Base-by-base conservation (phyloP, 2,113 vertebrate genomes). In the Turdus rufiventris region DNA sequence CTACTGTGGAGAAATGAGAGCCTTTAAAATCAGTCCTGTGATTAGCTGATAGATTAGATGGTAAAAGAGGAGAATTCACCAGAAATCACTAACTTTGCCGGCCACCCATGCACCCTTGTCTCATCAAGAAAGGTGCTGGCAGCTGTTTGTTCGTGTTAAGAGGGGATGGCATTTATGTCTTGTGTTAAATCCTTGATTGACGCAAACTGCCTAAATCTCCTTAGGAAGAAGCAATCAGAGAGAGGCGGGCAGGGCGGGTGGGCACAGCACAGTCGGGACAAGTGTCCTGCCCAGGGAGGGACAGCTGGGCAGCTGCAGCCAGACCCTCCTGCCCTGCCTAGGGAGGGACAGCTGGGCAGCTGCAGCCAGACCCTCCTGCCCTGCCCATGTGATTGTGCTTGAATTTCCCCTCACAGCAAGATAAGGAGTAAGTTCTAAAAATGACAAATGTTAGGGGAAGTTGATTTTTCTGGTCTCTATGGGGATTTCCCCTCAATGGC, bases 101-200 rank as follows among this genome's bases (percentile, higher is more conserved):
- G 78, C 82, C 3, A 0, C 58, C 81, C 67, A 48, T 51, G 63
- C 91, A 51, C n/a, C 85, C 63, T 84, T 43, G 81, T 88, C 80
- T 90, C 85, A 40, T 70, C 75, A 43, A 57, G 82, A 57, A 80
- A 85, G 93, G 89, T 87, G 91, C 95, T 93, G 96, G 93, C 96
- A 97, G 94, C 96, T 96, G 96, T 95, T 96, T 96, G 96, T 92
- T 79, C 94, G 63, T 96, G 94, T 88, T 97, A 95, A 96, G 95
- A 97, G 94, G 96, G 95, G 89, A 93, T 97, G 96, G 96, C 96
- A 93, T 98, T 98, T 97, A 96, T 98, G 97, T 97, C 93, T 96
- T 95, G 91, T 56, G 97, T 96, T 98, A 98, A 99, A 98, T 98
- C 98, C 98, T 97, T 97, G 98, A 98, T 98, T 98, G 98, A 98